phyloP scores from a whole-genome alignment of 2,113 vertebrate species.

The Clinocottus analis region DNA sequence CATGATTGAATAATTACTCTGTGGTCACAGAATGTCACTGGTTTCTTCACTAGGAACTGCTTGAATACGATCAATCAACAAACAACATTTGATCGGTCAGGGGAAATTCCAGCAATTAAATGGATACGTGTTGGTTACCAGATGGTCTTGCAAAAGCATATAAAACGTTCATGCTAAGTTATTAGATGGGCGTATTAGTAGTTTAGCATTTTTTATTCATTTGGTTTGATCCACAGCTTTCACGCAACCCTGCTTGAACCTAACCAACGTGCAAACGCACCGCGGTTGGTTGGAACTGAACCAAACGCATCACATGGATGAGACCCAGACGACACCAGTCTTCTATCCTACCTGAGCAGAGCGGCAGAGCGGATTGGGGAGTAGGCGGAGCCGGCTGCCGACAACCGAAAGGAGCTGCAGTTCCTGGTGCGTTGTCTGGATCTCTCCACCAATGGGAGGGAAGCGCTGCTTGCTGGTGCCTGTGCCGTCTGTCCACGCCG shows the following conservation, averaged over 20 bases:
- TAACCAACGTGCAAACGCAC: background rate
- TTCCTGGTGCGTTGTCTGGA: slow-evolving; percentile 52
- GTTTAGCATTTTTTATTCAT: background rate
- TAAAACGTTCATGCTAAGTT: no score
- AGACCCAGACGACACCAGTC: background rate
- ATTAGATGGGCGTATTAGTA: background rate
- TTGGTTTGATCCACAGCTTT: background rate
- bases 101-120: background rate
- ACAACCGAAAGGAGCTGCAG: slow-evolving; percentile 49
- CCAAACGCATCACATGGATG: background rate
- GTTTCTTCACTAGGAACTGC: background rate
- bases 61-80: background rate
- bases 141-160: no score
- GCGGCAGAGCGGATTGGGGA: slow-evolving; percentile 42
- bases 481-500: slow-evolving; percentile 32
- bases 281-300: background rate
- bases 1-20: background rate
- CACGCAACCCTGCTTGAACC: background rate
- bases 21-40: background rate
- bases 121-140: no score
- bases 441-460: slow-evolving; percentile 60
- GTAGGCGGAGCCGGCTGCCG: slow-evolving; percentile 58
- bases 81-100: background rate
- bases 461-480: slow-evolving; percentile 49
- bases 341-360: slow-evolving; percentile 69